Evolutionary conservation across 2,888 invertebrate species (phyloP).

Genomic region (Calliphora vomitoria): DNA sequence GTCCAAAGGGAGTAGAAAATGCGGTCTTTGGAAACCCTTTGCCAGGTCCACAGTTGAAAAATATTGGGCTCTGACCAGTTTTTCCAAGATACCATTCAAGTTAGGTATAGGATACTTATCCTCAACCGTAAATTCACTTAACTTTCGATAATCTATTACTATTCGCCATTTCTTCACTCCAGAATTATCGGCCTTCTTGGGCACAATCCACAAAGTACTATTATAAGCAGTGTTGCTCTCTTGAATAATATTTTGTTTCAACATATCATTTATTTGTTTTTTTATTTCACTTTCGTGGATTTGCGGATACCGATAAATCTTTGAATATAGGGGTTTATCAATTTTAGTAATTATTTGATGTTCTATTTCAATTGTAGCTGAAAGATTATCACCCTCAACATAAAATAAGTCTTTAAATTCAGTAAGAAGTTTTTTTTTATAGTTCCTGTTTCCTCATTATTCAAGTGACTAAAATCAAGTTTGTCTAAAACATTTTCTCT

Average conservation of each 20-base stretch:
- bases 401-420: too few relatives aligned
- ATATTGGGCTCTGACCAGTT: neutral
- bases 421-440: too few relatives aligned
- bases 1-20: neutral
- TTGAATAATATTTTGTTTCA: constrained; percentile 4
- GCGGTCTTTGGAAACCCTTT: neutral
- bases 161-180: constrained; percentile 3
- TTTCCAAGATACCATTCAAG: neutral
- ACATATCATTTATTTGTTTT: neutral
- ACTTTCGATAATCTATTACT: neutral
- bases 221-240: neutral
- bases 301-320: constrained; percentile 14
- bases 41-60: neutral
- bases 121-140: neutral
- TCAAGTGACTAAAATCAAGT: constrained; percentile 14
- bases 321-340: constrained; percentile 34
- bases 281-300: constrained; percentile 53
- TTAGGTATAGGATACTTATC: neutral
- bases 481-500: constrained; percentile 22
- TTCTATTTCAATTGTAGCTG: too few relatives aligned
- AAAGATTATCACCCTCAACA: too few relatives aligned
- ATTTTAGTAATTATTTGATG: constrained; percentile 20
- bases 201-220: too few relatives aligned
- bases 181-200: neutral
- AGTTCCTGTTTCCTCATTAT: too few relatives aligned